A percentile compares a stretch with the other conserved stretches of the same genome.
Evolutionary conservation across 2,888 invertebrate genomes (phyloP).

Genomic region (Vanessa cardui): DNA sequence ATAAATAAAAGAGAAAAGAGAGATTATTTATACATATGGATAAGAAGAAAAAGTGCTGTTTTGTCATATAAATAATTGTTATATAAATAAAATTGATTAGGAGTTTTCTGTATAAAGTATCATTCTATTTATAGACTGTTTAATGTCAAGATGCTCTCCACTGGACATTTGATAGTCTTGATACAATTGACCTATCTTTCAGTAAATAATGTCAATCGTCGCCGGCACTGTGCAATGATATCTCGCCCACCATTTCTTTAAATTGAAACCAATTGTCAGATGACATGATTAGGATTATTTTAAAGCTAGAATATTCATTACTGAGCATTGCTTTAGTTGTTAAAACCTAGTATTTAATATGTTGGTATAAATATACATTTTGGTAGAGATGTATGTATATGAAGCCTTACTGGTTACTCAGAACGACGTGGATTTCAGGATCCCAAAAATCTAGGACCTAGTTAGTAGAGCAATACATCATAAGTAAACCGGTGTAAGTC

Average conservation of each 20-base stretch:
- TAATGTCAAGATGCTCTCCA: constrained; percentile 18
- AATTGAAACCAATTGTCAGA: constrained; percentile 71
- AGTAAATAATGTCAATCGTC: constrained; percentile 53
- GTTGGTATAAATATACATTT: too few relatives aligned
- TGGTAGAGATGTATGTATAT: too few relatives aligned
- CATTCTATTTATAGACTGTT: constrained; percentile 13
- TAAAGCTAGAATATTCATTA: constrained; percentile 35
- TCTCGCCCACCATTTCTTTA: constrained; percentile 59
- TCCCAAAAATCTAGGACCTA: too few relatives aligned
- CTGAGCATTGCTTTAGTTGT: neutral
- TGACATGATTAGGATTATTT: constrained; percentile 67
- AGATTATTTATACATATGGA: too few relatives aligned
- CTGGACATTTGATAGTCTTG: constrained; percentile 39
- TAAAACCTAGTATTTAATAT: neutral
- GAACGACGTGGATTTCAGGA: too few relatives aligned
- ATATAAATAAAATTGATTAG: neutral
- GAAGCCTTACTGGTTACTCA: too few relatives aligned
- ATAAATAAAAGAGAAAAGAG: too few relatives aligned
- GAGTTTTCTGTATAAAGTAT: neutral
- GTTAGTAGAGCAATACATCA: too few relatives aligned
- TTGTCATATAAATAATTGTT: too few relatives aligned
- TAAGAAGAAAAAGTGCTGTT: too few relatives aligned
- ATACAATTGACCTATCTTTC: constrained; percentile 58
- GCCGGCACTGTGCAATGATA: constrained; percentile 48
- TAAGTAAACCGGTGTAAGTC: too few relatives aligned